These are phyloP conservation scores for Standfussiana lucernea DNA, from an alignment of 2,888 invertebrate genomes.

Conservation along the genomic window DNA sequence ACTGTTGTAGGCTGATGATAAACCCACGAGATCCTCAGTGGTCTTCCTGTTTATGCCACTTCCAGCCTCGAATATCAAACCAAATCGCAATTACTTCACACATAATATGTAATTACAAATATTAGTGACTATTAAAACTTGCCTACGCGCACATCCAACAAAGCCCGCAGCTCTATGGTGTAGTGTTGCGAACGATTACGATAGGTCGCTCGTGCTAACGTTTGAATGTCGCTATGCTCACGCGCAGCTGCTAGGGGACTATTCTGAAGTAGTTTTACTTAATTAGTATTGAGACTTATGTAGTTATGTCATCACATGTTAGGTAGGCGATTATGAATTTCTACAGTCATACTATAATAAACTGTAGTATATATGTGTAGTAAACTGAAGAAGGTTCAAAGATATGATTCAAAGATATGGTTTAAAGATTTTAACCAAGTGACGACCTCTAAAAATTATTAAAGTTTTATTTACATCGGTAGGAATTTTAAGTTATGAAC, in stretches of 20 bases:
- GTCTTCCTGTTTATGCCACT: background rate
- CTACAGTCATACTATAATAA: background rate
- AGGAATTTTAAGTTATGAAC: background rate
- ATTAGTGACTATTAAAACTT: constrained; percentile 13
- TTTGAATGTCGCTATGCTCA: constrained; percentile 76
- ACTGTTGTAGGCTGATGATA: too few species aligned
- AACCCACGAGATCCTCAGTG: background rate
- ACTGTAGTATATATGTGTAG: too few species aligned
- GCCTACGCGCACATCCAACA: constrained; percentile 38
- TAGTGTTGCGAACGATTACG: constrained; percentile 50
- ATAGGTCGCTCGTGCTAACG: constrained; percentile 69
- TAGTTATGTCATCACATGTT: background rate
- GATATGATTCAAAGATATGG: background rate
- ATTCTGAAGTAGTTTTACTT: constrained; percentile 26
- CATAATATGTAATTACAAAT: background rate
- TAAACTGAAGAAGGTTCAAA: too few species aligned
- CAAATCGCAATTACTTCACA: background rate
- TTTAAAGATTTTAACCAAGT: background rate
- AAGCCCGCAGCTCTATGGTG: constrained; percentile 31
- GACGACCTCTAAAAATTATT: background rate
- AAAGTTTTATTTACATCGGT: background rate
- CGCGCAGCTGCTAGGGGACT: constrained; percentile 57
- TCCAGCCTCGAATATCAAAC: background rate
- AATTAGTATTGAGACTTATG: background rate
- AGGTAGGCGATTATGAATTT: too few species aligned